Percentiles rank a stretch among this genome's conserved stretches.
phyloP scores from a whole-genome alignment of 2,113 vertebrate species.

The Lepus americanus region DNA sequence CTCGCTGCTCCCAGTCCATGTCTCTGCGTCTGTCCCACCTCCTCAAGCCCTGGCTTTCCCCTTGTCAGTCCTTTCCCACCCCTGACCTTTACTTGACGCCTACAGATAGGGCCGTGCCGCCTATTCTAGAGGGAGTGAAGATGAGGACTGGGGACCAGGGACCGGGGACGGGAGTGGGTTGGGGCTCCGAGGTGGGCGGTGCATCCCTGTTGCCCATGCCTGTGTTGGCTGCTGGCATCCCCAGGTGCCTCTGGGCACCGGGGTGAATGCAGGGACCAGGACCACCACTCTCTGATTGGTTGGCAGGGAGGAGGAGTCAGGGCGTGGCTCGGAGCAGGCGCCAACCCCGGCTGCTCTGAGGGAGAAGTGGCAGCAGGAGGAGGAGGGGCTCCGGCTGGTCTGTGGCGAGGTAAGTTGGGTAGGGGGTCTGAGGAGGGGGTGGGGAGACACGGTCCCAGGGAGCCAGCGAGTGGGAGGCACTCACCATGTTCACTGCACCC shows the following conservation, averaged over 20 bases:
- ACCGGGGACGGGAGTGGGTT: not conserved
- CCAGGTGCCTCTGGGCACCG: not conserved
- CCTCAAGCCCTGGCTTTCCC: not conserved
- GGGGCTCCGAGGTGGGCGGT: not conserved
- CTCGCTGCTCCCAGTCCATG: not conserved
- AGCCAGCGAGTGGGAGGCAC: not conserved
- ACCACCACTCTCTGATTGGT: constrained; percentile 52
- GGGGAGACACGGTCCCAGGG: not conserved
- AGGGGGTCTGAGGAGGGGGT: not conserved
- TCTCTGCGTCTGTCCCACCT: not conserved
- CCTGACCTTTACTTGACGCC: not conserved
- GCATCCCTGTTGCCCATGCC: constrained; percentile 23
- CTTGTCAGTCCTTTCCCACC: not conserved
- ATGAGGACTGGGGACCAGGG: not conserved
- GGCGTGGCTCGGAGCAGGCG: not conserved
- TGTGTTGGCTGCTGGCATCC: not conserved
- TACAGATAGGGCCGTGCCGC: not conserved
- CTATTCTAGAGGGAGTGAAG: not conserved
- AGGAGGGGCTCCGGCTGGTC: constrained; percentile 82
- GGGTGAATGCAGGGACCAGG: not conserved
- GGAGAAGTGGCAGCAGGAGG: constrained; percentile 77
- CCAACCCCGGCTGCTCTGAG: constrained; percentile 38
- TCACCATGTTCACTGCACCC: not conserved
- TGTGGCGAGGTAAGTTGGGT: constrained; percentile 88
- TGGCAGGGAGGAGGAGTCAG: constrained; percentile 67